phyloP scores from a whole-genome alignment of 1,140 invertebrate species.

The Cydia strobilella region DNA sequence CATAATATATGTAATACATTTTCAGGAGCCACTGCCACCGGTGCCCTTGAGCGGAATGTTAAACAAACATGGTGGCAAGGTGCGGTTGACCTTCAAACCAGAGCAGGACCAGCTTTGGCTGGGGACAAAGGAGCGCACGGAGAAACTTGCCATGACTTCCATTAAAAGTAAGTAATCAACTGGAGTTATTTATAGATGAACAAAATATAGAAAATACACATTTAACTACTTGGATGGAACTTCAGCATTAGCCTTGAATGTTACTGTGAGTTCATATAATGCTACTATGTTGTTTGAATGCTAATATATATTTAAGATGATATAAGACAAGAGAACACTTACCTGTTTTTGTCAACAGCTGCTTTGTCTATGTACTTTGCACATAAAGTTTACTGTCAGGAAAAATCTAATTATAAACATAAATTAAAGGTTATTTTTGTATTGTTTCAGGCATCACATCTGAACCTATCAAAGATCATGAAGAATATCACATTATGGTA shows the following conservation, averaged over 20 bases:
- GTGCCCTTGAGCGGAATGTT: constrained; percentile 94
- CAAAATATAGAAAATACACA: no score
- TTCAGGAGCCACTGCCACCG: constrained; percentile 89
- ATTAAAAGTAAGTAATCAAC: constrained; percentile 85
- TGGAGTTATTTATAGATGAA: no score
- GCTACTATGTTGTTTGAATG: no score
- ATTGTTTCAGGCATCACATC: constrained; percentile 76
- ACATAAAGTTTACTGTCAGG: no score
- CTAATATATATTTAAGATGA: no score
- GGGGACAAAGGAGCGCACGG: constrained; percentile 95
- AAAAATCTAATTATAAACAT: constrained; percentile 18
- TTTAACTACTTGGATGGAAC: no score
- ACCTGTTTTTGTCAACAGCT: no score
- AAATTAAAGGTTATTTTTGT: constrained; percentile 33
- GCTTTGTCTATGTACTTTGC: no score
- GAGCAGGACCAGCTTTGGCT: constrained; percentile 96
- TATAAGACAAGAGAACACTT: no score
- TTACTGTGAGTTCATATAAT: no score
- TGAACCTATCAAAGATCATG: constrained; percentile 94
- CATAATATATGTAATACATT: constrained; percentile 34
- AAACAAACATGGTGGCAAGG: constrained; percentile 95
- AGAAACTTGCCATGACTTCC: constrained; percentile 95
- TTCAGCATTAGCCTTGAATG: no score
- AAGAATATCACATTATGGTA: constrained; percentile 97
- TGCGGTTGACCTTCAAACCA: constrained; percentile 95